Evolutionary conservation across 2,888 invertebrate species (phyloP).

Genomic region (Tetranychus truncatus): DNA sequence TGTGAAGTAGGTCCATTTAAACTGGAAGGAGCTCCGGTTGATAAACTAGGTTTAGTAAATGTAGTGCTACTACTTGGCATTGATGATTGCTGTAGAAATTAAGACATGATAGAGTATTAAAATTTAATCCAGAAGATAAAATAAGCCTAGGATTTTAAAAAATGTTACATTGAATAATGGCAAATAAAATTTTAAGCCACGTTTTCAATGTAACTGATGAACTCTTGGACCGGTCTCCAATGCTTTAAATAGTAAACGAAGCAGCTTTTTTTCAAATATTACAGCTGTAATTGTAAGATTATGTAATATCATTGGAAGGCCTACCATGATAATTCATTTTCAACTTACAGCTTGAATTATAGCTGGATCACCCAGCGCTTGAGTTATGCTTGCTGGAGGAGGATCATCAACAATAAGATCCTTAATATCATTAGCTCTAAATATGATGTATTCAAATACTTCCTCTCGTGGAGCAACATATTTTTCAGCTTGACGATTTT

Average conservation of each 20-base stretch:
- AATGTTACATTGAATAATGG: not conserved
- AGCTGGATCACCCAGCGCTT: conserved; percentile 66
- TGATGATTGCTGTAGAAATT: not conserved
- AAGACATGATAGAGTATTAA: not conserved
- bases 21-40: not conserved
- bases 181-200: not conserved
- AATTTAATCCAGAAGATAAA: not conserved
- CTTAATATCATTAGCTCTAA: conserved; percentile 94
- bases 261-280: not conserved
- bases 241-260: not conserved
- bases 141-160: not conserved
- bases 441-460: conserved; percentile 94
- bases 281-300: not conserved
- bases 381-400: conserved; percentile 44
- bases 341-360: conserved; percentile 51
- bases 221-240: not conserved
- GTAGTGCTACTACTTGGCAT: not conserved
- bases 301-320: not conserved
- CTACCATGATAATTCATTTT: not conserved
- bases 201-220: not conserved
- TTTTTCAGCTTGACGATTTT: conserved; percentile 84
- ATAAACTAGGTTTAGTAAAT: not conserved
- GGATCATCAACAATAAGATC: conserved; percentile 79
- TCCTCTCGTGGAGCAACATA: conserved; percentile 92
- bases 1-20: not conserved